These are phyloP conservation scores for Patella vulgata DNA, from an alignment of 1,140 invertebrate genomes.

Conservation along the genomic window DNA sequence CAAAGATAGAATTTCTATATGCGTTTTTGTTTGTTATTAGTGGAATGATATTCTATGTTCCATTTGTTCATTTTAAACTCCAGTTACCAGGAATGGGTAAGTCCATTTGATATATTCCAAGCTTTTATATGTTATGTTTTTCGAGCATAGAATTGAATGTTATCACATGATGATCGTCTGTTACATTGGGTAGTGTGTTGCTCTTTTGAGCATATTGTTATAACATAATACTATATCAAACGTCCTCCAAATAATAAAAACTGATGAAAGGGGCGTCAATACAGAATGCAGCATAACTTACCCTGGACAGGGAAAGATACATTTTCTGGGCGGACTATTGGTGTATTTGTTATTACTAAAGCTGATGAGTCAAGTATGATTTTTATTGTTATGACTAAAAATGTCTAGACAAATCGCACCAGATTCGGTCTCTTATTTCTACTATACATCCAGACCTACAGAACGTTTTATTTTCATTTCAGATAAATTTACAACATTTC, in stretches of 20 bases:
- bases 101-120: slow-evolving; percentile 20
- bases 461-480: slow-evolving; percentile 23
- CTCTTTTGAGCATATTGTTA: neutral
- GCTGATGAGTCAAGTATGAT: neutral
- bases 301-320: too few species aligned
- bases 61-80: slow-evolving; percentile 79
- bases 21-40: slow-evolving; percentile 77
- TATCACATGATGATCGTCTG: neutral
- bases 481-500: slow-evolving; percentile 45
- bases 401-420: neutral
- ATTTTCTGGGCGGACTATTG: neutral
- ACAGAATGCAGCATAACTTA: too few species aligned
- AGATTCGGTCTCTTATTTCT: neutral
- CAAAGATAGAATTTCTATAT: slow-evolving; percentile 81
- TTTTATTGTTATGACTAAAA: neutral
- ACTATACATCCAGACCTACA: neutral
- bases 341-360: neutral
- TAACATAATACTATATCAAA: neutral
- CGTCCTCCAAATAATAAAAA: neutral
- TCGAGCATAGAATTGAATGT: neutral
- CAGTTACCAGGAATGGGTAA: slow-evolving; percentile 59
- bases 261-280: too few species aligned
- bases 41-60: slow-evolving; percentile 79
- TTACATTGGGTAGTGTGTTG: neutral
- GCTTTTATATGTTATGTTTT: neutral